Evolutionary conservation across 2,888 invertebrate species (phyloP), one percentile per base, ranked within the genome.

Genomic region (Ariolimax columbianus): DNA sequence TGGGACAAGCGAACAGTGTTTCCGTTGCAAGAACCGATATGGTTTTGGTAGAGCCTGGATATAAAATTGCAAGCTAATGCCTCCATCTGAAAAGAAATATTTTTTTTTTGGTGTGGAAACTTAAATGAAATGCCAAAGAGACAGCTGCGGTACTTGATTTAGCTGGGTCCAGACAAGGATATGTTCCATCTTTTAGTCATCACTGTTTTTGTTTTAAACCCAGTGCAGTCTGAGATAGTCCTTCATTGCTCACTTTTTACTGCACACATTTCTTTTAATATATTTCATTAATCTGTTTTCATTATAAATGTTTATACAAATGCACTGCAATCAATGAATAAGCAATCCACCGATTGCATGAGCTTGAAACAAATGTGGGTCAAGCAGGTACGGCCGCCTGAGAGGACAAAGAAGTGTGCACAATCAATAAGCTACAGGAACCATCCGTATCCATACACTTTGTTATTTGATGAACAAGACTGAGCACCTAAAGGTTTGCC

Each of bases 21-120:
- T 33, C 72, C 72, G 40, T 77, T 36, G 36, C 68, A 47, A 83
- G 77, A 51, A 55, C 59, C 83, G 23, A 47, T 66, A 38, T n/a
- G 63, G 63, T 23, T 40, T 33, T n/a, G 47, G 30, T 73, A 36
- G 63, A 55, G 80, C 26, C 36, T 72, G 75, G 77, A 14, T 77
- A 79, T 17, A 9, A 40, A 73, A 63, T 59, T 66, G 43, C 59
- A 40, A 80, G 26, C 47, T 80, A 78, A 40, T 43, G 80, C 40
- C 84, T 63, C 59, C 84, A 84, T 59, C 84, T 84, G 84, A 84
- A 84, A 84, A 75, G 80, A 75, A 72, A 84, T 73, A n/a, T n/a
- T n/a, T n/a, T n/a, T n/a, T n/a, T 73, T 66, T 33, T 23, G 68
- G 59, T 59, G 0, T 59, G 30, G 36, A 78, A 84, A 77, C 78